These are phyloP conservation scores for Benthosema pterotum DNA, from an alignment of 2,797 vertebrate species.

Conservation along the genomic window DNA sequence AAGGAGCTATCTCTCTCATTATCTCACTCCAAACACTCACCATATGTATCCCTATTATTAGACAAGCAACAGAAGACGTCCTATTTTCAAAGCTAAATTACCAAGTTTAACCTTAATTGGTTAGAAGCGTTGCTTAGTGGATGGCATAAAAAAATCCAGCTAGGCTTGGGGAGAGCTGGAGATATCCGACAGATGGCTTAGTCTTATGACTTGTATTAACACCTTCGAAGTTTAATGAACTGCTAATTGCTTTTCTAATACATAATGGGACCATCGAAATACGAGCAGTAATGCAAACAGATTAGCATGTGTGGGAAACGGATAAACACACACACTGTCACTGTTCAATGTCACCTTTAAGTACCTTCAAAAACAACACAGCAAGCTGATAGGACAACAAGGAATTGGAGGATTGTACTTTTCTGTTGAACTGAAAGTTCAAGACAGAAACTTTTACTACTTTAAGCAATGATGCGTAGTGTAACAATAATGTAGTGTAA, in stretches of 20 bases:
- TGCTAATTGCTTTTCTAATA: conserved; percentile 87
- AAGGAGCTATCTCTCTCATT: conserved; percentile 77
- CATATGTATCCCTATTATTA: conserved; percentile 84
- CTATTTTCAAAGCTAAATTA: conserved; percentile 82
- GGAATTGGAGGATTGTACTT: no score
- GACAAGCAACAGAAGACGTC: conserved; percentile 75
- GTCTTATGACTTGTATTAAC: conserved; percentile 85
- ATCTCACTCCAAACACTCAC: conserved; percentile 76
- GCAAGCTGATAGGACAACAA: conserved; percentile 55
- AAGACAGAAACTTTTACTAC: no score
- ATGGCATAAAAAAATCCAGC: conserved; percentile 66
- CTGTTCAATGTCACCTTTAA: conserved; percentile 84
- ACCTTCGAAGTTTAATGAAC: conserved; percentile 85
- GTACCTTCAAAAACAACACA: conserved; percentile 75
- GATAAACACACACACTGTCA: conserved; percentile 74
- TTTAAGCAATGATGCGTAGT: no score
- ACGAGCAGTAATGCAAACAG: conserved; percentile 81
- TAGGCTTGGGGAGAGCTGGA: conserved; percentile 60
- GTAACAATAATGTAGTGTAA: no score
- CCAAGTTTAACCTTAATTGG: conserved; percentile 82
- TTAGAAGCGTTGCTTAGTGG: conserved; percentile 75
- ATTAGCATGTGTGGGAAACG: conserved; percentile 79
- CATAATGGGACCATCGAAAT: conserved; percentile 79
- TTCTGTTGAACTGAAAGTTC: no score
- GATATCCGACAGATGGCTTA: conserved; percentile 85